Evolutionary conservation across 2,888 invertebrate genomes (phyloP).

Genomic region (Maniola hyperantus): DNA sequence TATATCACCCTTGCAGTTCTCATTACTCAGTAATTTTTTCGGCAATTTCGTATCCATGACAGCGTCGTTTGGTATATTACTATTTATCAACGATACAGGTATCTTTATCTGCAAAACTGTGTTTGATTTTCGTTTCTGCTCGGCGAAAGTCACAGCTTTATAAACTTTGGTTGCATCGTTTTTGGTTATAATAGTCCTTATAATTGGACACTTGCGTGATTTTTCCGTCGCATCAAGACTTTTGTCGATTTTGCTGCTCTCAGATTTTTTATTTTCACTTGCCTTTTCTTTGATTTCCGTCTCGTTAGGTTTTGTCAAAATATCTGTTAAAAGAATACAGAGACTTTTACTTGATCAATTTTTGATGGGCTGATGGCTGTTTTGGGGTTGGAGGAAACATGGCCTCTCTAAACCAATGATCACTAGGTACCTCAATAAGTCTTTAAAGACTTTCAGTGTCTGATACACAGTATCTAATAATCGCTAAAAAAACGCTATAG

Average conservation of each 20-base stretch:
- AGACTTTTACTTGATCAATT: background rate
- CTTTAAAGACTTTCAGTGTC: no score
- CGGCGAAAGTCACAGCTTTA: conserved; percentile 61
- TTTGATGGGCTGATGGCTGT: no score
- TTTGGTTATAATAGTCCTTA: conserved; percentile 52
- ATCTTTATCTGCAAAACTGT: conserved; percentile 51
- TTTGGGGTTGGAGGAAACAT: no score
- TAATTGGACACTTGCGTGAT: conserved; percentile 43
- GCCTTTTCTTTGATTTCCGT: background rate
- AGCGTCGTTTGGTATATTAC: conserved; percentile 33
- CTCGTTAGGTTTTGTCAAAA: conserved; percentile 4
- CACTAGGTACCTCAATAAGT: no score
- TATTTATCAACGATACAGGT: conserved; percentile 42
- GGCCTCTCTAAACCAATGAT: no score
- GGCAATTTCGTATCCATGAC: background rate
- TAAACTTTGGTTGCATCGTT: conserved; percentile 47
- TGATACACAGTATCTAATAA: no score
- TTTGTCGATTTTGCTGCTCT: background rate
- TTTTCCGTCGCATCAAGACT: background rate
- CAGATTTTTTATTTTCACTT: background rate
- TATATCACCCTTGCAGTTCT: background rate
- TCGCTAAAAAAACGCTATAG: no score
- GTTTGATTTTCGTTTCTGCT: conserved; percentile 43
- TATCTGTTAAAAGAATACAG: conserved; percentile 3
- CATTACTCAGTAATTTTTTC: background rate